phyloP scores from a whole-genome alignment of 2,113 vertebrate species.

The Choloepus hoffmanni region DNA sequence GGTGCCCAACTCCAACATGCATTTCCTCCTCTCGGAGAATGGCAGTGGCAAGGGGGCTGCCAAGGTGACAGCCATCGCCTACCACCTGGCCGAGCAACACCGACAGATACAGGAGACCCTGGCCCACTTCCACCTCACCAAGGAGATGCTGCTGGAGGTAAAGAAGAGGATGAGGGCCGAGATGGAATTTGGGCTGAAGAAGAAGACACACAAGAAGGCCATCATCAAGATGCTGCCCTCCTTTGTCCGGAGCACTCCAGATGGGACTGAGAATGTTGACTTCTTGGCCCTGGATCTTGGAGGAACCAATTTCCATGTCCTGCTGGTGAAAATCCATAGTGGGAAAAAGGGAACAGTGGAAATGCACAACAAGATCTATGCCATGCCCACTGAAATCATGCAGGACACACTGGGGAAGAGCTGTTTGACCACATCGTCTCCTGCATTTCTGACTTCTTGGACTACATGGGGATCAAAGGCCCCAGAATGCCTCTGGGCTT shows the following conservation, averaged over 20 bases:
- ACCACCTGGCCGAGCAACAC: constrained; percentile 94
- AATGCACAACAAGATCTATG: constrained; percentile 99
- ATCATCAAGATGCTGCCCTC: constrained; percentile 98
- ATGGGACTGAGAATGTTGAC: constrained; percentile 96
- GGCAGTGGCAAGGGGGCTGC: constrained; percentile 97
- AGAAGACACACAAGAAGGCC: constrained; percentile 90
- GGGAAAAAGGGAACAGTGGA: constrained; percentile 96
- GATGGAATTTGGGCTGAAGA: constrained; percentile 93
- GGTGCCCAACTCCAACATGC: constrained; percentile 94
- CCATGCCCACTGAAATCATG: constrained; percentile 97
- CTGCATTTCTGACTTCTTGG: constrained; percentile 99
- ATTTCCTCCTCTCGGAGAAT: constrained; percentile 97
- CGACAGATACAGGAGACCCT: constrained; percentile 93
- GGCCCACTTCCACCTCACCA: constrained; percentile 92
- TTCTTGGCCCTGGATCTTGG: constrained; percentile 98
- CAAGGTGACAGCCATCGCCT: constrained; percentile 97
- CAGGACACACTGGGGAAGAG: constrained; percentile 99
- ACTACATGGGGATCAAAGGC: constrained; percentile 99
- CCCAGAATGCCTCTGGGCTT: constrained; percentile 96
- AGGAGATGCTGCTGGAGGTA: constrained; percentile 94
- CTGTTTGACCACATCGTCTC: constrained; percentile 98
- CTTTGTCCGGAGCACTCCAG: constrained; percentile 94
- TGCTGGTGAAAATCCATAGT: constrained; percentile 97
- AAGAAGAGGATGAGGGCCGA: constrained; percentile 94
- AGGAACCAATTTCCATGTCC: constrained; percentile 97